Conservation (phyloP, 2,797 vertebrate species). For the Paguma larvata region DNA sequence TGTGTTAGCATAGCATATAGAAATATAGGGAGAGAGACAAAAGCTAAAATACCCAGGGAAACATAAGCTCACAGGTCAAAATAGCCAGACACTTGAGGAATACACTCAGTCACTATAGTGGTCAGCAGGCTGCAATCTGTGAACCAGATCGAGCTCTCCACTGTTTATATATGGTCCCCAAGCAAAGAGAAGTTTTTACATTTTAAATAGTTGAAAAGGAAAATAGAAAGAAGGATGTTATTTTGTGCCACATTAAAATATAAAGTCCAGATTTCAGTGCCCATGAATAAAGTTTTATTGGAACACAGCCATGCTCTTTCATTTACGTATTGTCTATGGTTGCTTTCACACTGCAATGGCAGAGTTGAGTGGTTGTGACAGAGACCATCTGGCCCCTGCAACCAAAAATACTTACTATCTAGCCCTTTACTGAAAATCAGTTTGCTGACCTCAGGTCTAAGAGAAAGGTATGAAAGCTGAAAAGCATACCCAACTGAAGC, state of each 20-base stretch:
- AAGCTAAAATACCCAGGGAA: neutral
- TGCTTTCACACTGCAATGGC: neutral
- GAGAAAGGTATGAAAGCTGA: neutral
- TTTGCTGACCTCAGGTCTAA: neutral
- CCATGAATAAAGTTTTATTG: neutral
- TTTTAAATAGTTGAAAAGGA: neutral
- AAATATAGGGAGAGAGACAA: neutral
- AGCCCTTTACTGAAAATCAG: neutral
- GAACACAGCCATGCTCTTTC: neutral
- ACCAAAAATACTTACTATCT: neutral
- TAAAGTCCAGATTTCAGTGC: neutral
- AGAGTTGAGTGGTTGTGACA: neutral
- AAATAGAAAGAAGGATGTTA: neutral
- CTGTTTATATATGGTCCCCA: neutral
- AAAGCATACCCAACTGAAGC: neutral
- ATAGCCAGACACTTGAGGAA: neutral
- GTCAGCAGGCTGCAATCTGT: fast-evolving
- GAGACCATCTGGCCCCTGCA: neutral
- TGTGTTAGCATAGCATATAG: neutral
- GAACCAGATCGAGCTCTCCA: neutral
- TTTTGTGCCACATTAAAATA: constrained; percentile 38
- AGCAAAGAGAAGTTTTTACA: neutral
- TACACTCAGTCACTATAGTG: no score
- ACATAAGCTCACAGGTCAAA: neutral
- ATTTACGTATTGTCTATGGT: neutral